These are phyloP conservation scores for Mnemiopsis leidyi DNA, from an alignment of 37 sponge, comb jelly and placozoan species.

Conservation along the genomic window DNA sequence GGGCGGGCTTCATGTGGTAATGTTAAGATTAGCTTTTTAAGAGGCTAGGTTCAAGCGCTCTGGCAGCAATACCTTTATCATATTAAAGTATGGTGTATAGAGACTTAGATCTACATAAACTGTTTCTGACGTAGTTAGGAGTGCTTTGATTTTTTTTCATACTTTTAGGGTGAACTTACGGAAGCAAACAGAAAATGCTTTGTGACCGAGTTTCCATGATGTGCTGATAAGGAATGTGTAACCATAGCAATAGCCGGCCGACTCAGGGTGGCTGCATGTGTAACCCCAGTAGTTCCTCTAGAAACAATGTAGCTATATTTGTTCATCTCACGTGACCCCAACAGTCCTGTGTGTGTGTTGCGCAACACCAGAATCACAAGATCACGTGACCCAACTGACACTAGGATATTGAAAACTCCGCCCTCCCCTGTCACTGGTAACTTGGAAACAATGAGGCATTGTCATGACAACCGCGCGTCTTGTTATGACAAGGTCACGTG, in stretches of 20 bases:
- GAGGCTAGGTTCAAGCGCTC: too few species aligned
- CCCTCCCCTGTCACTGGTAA: not conserved
- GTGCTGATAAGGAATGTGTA: not conserved
- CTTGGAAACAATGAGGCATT: not conserved
- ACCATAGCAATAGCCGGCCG: not conserved
- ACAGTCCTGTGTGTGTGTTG: not conserved
- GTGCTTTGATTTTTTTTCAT: too few species aligned
- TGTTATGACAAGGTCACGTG: constrained; percentile 25
- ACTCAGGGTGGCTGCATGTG: not conserved
- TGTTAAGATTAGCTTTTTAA: too few species aligned
- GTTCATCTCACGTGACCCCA: not conserved
- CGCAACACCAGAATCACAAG: not conserved
- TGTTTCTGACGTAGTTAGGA: too few species aligned
- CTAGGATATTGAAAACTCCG: not conserved
- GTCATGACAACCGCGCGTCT: not conserved
- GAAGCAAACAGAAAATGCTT: not conserved
- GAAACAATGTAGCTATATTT: not conserved
- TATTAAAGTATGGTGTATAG: too few species aligned
- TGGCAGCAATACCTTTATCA: too few species aligned
- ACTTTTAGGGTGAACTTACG: not conserved
- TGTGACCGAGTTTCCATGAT: not conserved
- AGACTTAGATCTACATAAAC: too few species aligned
- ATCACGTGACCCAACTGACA: not conserved
- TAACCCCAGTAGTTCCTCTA: not conserved
- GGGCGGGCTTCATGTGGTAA: too few species aligned